phyloP scores from a whole-genome alignment of 2,888 invertebrate genomes.

The Plagiodera versicolora region DNA sequence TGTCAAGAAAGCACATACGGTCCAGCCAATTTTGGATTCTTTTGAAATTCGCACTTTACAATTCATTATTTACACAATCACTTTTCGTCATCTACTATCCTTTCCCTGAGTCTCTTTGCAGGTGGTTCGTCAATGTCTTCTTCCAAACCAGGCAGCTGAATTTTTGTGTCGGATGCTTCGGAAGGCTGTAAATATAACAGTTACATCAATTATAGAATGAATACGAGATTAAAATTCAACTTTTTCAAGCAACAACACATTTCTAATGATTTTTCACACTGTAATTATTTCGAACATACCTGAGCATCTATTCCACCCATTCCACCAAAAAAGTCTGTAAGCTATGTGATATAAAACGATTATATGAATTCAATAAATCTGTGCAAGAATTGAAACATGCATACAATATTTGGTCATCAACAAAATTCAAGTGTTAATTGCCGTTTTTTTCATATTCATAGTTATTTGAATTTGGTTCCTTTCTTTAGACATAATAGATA shows the following conservation, averaged over 20 bases:
- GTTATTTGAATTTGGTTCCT: too few relatives aligned
- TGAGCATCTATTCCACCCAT: slow-evolving; percentile 62
- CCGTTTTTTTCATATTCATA: too few relatives aligned
- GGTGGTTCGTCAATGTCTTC: slow-evolving; percentile 56
- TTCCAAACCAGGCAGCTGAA: slow-evolving; percentile 71
- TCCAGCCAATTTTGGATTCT: slow-evolving; percentile 14
- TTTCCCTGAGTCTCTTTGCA: slow-evolving; percentile 50
- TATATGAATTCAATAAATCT: neutral
- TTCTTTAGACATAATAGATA: too few relatives aligned
- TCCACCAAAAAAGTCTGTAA: slow-evolving; percentile 43
- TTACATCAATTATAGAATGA: slow-evolving; percentile 9
- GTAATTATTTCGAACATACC: slow-evolving; percentile 56
- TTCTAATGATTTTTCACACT: slow-evolving; percentile 9
- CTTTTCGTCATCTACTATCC: slow-evolving; percentile 49
- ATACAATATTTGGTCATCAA: neutral
- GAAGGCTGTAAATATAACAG: slow-evolving; percentile 62
- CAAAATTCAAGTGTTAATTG: too few relatives aligned
- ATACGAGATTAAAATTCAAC: slow-evolving; percentile 7
- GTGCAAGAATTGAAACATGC: neutral
- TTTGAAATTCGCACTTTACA: slow-evolving; percentile 34
- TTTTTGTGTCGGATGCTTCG: slow-evolving; percentile 79
- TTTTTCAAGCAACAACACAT: neutral
- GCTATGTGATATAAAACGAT: slow-evolving; percentile 32
- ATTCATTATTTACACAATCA: slow-evolving; percentile 39
- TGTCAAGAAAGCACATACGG: slow-evolving; percentile 30